These are phyloP conservation scores for Melieria picta DNA, from an alignment of 2,888 invertebrate species.

Conservation along the genomic window DNA sequence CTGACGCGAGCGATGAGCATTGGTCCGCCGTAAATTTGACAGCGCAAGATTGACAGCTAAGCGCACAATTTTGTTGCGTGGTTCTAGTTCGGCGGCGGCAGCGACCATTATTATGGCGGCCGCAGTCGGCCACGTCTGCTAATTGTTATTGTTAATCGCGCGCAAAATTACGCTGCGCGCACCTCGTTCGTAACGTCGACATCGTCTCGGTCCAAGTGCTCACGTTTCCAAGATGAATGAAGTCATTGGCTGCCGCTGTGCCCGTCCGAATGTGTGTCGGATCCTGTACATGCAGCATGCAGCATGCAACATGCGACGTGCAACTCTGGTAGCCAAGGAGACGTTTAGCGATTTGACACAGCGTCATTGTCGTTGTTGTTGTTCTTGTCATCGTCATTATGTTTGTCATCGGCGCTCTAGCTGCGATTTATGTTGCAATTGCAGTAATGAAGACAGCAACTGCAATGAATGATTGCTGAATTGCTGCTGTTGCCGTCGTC, in stretches of 20 bases:
- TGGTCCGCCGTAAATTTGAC: constrained; percentile 44
- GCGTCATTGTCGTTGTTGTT: constrained; percentile 2
- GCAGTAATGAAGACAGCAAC: constrained; percentile 14
- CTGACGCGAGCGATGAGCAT: neutral
- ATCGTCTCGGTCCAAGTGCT: neutral
- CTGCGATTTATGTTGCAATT: neutral
- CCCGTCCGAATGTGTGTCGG: neutral
- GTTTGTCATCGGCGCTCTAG: neutral
- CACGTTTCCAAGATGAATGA: constrained; percentile 29
- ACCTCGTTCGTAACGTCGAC: constrained; percentile 28
- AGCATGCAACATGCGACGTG: neutral
- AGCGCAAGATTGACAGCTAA: constrained; percentile 41
- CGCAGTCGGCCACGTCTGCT: constrained; percentile 49
- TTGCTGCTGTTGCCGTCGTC: constrained; percentile 41
- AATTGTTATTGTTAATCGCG: constrained; percentile 59
- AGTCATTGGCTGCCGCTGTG: constrained; percentile 9
- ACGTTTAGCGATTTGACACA: neutral
- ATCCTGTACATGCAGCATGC: neutral
- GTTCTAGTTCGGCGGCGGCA: neutral
- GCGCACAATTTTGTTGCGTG: constrained; percentile 18
- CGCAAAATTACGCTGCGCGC: constrained; percentile 46
- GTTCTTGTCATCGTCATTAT: neutral
- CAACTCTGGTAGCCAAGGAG: neutral
- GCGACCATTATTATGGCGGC: neutral
- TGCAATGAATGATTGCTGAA: constrained; percentile 11